Evolutionary conservation across 1,140 invertebrate species (phyloP).

Genomic region (Papilio glaucus): DNA sequence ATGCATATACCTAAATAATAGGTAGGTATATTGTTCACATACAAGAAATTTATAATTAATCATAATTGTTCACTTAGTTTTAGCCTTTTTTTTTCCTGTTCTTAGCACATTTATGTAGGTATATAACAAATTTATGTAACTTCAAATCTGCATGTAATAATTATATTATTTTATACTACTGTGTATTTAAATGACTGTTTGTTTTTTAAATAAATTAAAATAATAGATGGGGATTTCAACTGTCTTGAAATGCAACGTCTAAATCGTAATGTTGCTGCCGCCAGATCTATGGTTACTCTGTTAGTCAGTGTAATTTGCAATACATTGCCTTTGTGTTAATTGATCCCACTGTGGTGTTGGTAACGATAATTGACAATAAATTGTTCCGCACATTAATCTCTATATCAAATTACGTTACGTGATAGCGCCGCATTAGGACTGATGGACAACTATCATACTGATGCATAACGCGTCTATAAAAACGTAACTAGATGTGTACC

Average conservation of each 20-base stretch:
- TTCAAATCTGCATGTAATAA: too few species aligned
- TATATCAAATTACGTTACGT: slow-evolving; percentile 70
- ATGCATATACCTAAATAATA: too few species aligned
- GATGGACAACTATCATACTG: slow-evolving; percentile 3
- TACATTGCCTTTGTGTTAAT: slow-evolving; percentile 75
- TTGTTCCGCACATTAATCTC: slow-evolving; percentile 79
- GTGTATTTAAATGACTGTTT: too few species aligned
- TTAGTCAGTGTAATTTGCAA: slow-evolving; percentile 78
- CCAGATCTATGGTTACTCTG: slow-evolving; percentile 55
- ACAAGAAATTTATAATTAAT: too few species aligned
- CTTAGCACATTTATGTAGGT: too few species aligned
- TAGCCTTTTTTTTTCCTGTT: too few species aligned
- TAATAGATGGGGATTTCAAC: background rate
- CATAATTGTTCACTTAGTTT: too few species aligned
- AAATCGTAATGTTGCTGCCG: slow-evolving; percentile 60
- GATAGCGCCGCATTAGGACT: slow-evolving; percentile 53
- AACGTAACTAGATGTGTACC: background rate
- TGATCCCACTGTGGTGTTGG: slow-evolving; percentile 68
- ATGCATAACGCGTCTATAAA: background rate
- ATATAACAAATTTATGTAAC: too few species aligned
- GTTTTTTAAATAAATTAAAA: too few species aligned
- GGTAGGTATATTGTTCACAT: too few species aligned
- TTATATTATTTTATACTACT: too few species aligned
- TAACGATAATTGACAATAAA: slow-evolving; percentile 81
- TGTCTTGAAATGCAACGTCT: slow-evolving; percentile 54